Base-by-base conservation (phyloP, 2,888 invertebrate genomes). In the Gortyna flavago region DNA sequence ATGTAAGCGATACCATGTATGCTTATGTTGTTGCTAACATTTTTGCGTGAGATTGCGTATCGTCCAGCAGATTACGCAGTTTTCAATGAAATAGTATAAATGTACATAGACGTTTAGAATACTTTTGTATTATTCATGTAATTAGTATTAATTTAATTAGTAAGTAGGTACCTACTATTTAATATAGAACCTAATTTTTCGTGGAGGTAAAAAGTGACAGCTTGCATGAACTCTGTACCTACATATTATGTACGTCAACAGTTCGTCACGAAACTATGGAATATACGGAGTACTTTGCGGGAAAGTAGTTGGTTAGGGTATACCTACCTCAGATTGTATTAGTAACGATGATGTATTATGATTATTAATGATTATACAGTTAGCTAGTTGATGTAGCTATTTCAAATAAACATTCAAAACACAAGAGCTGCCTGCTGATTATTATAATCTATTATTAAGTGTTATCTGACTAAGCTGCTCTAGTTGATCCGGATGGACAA, bases 1-100 rank as follows among this genome's bases (percentile, higher is more conserved):
- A 83, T 86, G 89, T 90, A 92, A 93, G 93, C 92, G 88, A 90
- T 90, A 90, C 72, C 59, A 72, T 74, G 41, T 85, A 79, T 68
- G 66, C 75, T 79, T 78, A 51, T 85, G 66, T 83, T 85, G 66
- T 83, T 80, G 79, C 81, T 72, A 75, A 84, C 79, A 82, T 77
- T 85, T 87, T 83, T 86, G 84, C 84, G 81, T 89, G 81, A 88
- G 82, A 81, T 83, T 88, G 75, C 81, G 79, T 82, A 77, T 88
- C 71, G 68, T 59, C 54, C 72, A 80, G 70, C 61, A 85, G 80
- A 78, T 75, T 74, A 82, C 86, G 57, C 61, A 79, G 61, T 79
- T 11, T 72, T 59, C 38, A 38, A 41, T 73, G 35, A 77, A 65
- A 41, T 48, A 64, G n/a, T 62, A 65, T 16, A n/a, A n/a, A n/a